Percentiles rank a stretch among this genome's conserved stretches.
phyloP scores from a whole-genome alignment of 2,113 vertebrate genomes.

The Tiliqua scincoides region DNA sequence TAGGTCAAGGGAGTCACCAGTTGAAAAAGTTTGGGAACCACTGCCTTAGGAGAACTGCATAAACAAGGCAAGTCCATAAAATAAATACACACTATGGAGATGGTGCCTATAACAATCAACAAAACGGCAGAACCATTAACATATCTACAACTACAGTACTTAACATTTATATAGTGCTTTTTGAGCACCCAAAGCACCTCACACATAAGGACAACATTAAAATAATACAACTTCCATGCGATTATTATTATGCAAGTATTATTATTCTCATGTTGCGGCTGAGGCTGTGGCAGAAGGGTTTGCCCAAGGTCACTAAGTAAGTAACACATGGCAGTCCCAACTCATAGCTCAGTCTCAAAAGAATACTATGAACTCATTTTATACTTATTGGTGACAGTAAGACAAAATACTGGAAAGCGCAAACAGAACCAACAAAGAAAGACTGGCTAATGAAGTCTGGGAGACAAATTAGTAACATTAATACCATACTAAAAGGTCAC shows the following conservation, averaged over 20 bases:
- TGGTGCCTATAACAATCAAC: not conserved
- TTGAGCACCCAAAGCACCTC: not conserved
- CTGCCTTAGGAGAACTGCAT: no score
- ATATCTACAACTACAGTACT: not conserved
- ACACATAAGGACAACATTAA: not conserved
- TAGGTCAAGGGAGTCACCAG: no score
- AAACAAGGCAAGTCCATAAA: no score
- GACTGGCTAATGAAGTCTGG: not conserved
- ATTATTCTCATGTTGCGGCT: no score
- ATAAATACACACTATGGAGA: no score
- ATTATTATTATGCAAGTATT: no score
- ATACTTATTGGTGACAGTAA: not conserved
- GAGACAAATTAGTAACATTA: not conserved
- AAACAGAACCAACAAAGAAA: not conserved
- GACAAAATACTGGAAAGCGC: not conserved
- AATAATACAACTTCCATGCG: no score
- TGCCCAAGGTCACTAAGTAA: no score
- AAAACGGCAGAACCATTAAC: not conserved
- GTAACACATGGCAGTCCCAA: no score
- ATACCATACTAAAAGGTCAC: not conserved
- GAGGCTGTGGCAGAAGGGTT: no score
- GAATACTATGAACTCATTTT: not conserved
- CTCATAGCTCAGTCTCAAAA: not conserved
- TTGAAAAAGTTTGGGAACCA: no score
- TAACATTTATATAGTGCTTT: no score